These are phyloP conservation scores for Drosophila parabipectinata DNA, from an alignment of 1,140 invertebrate species.

Conservation along the genomic window DNA sequence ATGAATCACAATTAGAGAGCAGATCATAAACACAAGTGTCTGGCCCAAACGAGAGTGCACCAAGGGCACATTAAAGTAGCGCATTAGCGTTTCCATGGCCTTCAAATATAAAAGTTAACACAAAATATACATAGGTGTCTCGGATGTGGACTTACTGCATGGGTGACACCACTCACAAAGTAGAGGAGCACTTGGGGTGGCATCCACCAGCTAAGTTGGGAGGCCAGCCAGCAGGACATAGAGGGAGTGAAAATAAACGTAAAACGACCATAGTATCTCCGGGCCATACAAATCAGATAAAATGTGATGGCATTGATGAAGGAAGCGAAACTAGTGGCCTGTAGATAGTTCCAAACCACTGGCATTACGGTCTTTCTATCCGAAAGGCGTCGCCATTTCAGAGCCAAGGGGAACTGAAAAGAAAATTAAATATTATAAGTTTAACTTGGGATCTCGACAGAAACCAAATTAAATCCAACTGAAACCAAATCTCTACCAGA, in stretches of 20 bases:
- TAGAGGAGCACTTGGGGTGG: conserved; percentile 36
- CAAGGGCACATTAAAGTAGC: conserved; percentile 29
- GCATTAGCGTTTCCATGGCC: conserved; percentile 40
- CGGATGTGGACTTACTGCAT: conserved; percentile 29
- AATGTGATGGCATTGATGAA: conserved; percentile 44
- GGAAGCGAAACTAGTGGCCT: conserved; percentile 24
- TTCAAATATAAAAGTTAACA: conserved; percentile 1
- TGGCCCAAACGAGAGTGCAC: conserved; percentile 39
- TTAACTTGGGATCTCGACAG: neutral
- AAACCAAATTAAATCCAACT: neutral
- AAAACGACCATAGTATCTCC: conserved; percentile 28
- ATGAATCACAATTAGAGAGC: conserved; percentile 41
- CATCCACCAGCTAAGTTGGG: conserved; percentile 37
- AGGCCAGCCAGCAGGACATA: conserved; percentile 28
- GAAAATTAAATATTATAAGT: neutral
- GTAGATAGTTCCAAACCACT: conserved; percentile 34
- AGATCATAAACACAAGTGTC: conserved; percentile 56
- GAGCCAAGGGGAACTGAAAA: conserved; percentile 39
- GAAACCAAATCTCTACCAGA: conserved; percentile 15
- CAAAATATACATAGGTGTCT: neutral
- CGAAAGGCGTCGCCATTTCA: conserved; percentile 21
- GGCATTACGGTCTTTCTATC: neutral
- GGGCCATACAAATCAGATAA: conserved; percentile 36
- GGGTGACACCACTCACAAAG: conserved; percentile 37
- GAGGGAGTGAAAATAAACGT: conserved; percentile 17